phyloP scores from a whole-genome alignment of 2,888 invertebrate species.

The Ennomos erosarius region DNA sequence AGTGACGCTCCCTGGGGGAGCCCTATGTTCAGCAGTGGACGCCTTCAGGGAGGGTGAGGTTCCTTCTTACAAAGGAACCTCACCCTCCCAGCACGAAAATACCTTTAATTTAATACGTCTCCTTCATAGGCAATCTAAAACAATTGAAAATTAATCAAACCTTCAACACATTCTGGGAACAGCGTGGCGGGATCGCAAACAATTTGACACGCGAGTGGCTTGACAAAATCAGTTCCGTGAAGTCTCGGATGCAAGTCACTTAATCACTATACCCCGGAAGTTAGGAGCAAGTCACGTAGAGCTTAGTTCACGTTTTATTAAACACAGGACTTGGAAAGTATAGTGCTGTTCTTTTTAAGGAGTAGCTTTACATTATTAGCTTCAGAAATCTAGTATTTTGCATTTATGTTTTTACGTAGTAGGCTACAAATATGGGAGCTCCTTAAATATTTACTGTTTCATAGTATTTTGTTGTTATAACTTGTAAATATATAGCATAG shows the following conservation, averaged over 20 bases:
- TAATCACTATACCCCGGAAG: conserved; percentile 45
- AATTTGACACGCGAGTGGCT: conserved; percentile 46
- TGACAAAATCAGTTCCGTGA: conserved; percentile 47
- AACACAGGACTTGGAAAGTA: conserved; percentile 13
- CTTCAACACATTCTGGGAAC: conserved; percentile 17
- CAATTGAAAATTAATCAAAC: conserved; percentile 25
- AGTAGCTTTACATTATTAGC: neutral
- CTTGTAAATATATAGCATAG: too few relatives aligned
- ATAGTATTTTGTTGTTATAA: too few relatives aligned
- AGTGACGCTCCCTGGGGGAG: too few relatives aligned
- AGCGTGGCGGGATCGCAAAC: conserved; percentile 30
- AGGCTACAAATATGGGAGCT: too few relatives aligned
- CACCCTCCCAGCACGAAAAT: too few relatives aligned
- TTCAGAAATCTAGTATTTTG: too few relatives aligned
- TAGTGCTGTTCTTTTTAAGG: conserved; percentile 9
- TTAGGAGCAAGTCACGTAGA: conserved; percentile 37
- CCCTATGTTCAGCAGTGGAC: too few relatives aligned
- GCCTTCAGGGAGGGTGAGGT: too few relatives aligned
- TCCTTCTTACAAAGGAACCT: too few relatives aligned
- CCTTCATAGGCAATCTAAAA: conserved; percentile 9
- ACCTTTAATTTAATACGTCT: too few relatives aligned
- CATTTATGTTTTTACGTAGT: too few relatives aligned
- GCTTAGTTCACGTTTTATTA: conserved; percentile 36
- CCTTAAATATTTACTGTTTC: too few relatives aligned
- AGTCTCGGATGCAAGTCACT: conserved; percentile 51